A percentile compares a stretch with the other conserved stretches of the same genome.
Evolutionary conservation across 2,888 invertebrate species (phyloP).

Genomic region (Yponomeuta plumbellus): DNA sequence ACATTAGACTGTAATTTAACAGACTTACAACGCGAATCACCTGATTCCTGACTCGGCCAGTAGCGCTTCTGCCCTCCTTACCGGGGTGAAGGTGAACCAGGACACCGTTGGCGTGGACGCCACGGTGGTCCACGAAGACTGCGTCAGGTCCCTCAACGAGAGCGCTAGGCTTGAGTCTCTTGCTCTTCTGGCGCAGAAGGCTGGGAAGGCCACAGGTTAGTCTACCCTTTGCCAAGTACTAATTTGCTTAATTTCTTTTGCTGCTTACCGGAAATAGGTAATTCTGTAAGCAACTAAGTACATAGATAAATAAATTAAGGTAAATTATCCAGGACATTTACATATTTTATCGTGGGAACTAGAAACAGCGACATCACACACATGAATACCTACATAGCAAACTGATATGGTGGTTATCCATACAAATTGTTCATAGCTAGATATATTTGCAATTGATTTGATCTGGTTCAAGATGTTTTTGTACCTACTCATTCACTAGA

Average conservation of each 20-base stretch:
- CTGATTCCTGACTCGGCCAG: slow-evolving; percentile 94
- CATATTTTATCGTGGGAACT: too few species aligned
- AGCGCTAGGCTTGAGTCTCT: slow-evolving; percentile 79
- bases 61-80: slow-evolving; percentile 90
- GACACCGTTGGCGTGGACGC: slow-evolving; percentile 87
- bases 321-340: too few species aligned
- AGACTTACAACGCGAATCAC: slow-evolving; percentile 92
- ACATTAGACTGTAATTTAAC: slow-evolving; percentile 26
- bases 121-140: slow-evolving; percentile 79
- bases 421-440: too few species aligned
- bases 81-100: slow-evolving; percentile 89
- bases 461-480: too few species aligned
- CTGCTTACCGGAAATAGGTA: background rate
- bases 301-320: too few species aligned
- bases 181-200: slow-evolving; percentile 83
- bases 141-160: slow-evolving; percentile 75
- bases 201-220: slow-evolving; percentile 86
- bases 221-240: background rate
- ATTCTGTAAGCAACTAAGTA: background rate
- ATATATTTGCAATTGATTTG: too few species aligned
- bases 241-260: too few species aligned
- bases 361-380: too few species aligned
- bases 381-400: too few species aligned
- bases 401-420: too few species aligned
- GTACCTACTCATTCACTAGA: too few species aligned